Evolutionary conservation across 2,113 vertebrate genomes (phyloP), one percentile per base, ranked within the genome.

Genomic region (Columbina picui): DNA sequence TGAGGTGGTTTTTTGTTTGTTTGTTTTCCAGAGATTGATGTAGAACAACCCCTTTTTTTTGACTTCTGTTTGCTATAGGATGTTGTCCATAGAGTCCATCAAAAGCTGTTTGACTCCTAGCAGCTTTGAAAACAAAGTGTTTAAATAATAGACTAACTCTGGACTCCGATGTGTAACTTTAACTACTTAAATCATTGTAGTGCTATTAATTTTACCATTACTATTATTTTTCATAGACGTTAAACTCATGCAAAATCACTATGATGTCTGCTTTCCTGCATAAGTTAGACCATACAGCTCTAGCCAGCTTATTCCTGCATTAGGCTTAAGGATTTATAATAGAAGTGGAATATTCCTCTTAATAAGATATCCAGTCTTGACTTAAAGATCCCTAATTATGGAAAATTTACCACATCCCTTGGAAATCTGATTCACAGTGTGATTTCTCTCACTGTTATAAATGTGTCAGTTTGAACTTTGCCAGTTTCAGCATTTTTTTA

Each of bases 311-410:
- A 65, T 49, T 79, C 12, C 18, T 85, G 20, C 26, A 77, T 65
- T 68, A 68, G 20, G 10, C 5, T 73, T 82, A 76, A 82, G 57
- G n/a, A 79, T 76, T 95, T 89, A 45, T 38, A 56, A 25, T 26
- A 73, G 45, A 93, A 83, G 43, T 85, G 63, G 49, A 65, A 90
- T 87, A 93, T 87, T 39, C 13, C 23, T 89, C 21, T 84, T 87
- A 78, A 74, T 67, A 92, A 94, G 84, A 68, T 81, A 87, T 56
- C 50, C 34, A 93, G 32, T 69, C 65, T 86, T 94, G 67, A 83
- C 36, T 77, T 93, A 92, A 81, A 88, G 76, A 78, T 74, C 36
- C 19, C 11, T 74, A 90, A 80, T 88, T 90, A 60, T 6, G 38
- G 68, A 93, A 89, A 88, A 86, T 91, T 52, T 88, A 85, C 74